These are phyloP conservation scores for Bombus polaris DNA, from an alignment of 1,140 invertebrate species.

Conservation along the genomic window DNA sequence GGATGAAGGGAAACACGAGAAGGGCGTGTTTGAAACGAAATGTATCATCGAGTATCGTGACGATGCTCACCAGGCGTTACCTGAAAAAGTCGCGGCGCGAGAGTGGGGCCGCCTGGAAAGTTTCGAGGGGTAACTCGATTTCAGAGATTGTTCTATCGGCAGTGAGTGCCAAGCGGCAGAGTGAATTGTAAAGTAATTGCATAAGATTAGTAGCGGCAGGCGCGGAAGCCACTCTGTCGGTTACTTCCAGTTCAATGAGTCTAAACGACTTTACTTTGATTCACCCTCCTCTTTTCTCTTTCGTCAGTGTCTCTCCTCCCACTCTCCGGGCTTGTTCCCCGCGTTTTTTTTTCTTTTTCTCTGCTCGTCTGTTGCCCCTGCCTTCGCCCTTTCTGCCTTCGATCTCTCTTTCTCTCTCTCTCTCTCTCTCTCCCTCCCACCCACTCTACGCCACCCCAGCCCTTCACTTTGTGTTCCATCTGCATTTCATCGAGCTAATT, in stretches of 20 bases:
- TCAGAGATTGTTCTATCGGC: constrained; percentile 78
- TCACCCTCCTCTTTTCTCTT: constrained; percentile 55
- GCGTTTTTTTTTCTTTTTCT: constrained; percentile 32
- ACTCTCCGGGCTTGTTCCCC: constrained; percentile 32
- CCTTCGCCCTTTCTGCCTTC: constrained; percentile 9
- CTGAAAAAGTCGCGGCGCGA: constrained; percentile 37
- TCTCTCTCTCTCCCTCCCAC: not conserved
- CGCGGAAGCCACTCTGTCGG: constrained; percentile 80
- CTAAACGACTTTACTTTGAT: constrained; percentile 82
- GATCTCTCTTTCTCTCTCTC: no score
- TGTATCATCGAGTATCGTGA: constrained; percentile 51
- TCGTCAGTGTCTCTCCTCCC: constrained; percentile 15
- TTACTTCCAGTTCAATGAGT: constrained; percentile 82
- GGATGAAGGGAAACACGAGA: not conserved
- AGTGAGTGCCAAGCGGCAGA: constrained; percentile 79
- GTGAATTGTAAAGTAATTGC: constrained; percentile 83
- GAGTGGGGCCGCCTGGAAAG: constrained; percentile 56
- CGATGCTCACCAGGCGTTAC: constrained; percentile 55
- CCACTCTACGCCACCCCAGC: constrained; percentile 16
- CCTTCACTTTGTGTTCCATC: constrained; percentile 77
- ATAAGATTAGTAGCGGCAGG: constrained; percentile 81
- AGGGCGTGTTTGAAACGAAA: constrained; percentile 36
- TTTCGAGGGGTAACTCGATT: constrained; percentile 78
- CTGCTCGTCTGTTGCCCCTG: constrained; percentile 29
- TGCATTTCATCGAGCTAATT: constrained; percentile 82